Base-by-base conservation (phyloP, 2,113 vertebrate genomes). In the Labeo catla region DNA sequence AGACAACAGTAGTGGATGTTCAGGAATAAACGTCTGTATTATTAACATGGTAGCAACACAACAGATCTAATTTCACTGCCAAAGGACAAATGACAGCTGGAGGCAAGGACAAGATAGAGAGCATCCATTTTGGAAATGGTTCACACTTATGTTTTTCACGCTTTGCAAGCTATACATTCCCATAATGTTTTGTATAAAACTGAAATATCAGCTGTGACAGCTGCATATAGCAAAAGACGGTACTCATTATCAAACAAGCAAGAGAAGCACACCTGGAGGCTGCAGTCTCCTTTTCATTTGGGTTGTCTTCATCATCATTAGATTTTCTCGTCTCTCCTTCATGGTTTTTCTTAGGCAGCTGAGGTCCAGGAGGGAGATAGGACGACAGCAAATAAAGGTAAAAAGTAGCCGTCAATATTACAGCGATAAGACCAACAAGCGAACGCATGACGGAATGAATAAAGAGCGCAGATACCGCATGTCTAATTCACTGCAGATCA, bases 381-480 rank as follows among this genome's bases (percentile, higher is more conserved):
- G 23, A 74, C 6, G 87, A 83, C 4, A 90, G 57, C 49, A 47
- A 45, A n/a, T 88, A 90, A 10, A 90, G 54, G 34, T 83, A 90
- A 45, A 85, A 34, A 21, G 89, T 87, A 47, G 87, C 83, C 0
- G 76, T 39, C 12, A 83, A 12, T 43, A 88, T 6, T 2, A 90
- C 83, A 19, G 34, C n/a, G 8, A 61, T 65, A 28, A 87, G 73
- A 0, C 61, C 86, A 57, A 61, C 11, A 4, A 83, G 16, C 5
- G 87, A 87, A 4, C 87, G 86, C 88, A 89, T 89, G 34, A 13
- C 86, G 28, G 34, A 45, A 4, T 34, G n/a, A 57, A 39, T 49
- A 76, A 23, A 74, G 16, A 7, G n/a, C 23, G 68, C 66, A 59
- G 16, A 5, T 13, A 57, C 13, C 0, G 16, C 61, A 49, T 50